Conservation (phyloP, 2,797 vertebrate genomes). For the Oryzias sinensis region DNA sequence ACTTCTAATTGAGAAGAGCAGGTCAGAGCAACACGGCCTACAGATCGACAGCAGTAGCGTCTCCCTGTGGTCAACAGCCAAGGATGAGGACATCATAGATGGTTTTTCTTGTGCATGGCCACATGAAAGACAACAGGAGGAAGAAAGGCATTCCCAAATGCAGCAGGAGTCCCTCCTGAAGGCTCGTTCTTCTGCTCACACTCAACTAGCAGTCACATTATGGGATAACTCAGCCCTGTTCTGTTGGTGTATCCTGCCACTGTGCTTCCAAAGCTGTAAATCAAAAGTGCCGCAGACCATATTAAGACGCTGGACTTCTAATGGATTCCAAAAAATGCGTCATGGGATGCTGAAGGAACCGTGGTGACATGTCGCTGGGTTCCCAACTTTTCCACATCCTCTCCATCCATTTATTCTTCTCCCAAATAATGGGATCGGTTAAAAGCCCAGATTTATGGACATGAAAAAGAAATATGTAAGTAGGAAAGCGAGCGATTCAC, state of each 20-base stretch:
- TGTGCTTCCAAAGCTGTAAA: constrained; percentile 57
- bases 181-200: constrained; percentile 10
- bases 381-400: constrained; percentile 34
- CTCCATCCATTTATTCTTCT: constrained; percentile 5
- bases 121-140: constrained; percentile 56
- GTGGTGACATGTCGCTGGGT: constrained; percentile 17
- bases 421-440: constrained; percentile 43
- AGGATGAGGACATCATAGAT: constrained; percentile 53
- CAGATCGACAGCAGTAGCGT: constrained; percentile 45
- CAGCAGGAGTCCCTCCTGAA: constrained; percentile 49
- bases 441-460: constrained; percentile 57
- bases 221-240: constrained; percentile 31
- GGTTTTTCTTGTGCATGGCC: constrained; percentile 43
- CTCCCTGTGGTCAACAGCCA: constrained; percentile 46
- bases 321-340: constrained; percentile 47
- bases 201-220: constrained; percentile 60
- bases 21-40: constrained; percentile 62
- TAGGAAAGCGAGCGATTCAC: constrained; percentile 33
- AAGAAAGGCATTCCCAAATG: constrained; percentile 33
- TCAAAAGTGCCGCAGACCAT: constrained; percentile 55
- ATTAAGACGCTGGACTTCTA: constrained; percentile 43
- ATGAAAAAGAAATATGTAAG: constrained; percentile 59
- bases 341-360: constrained; percentile 16
- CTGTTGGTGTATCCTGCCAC: constrained; percentile 45
- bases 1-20: constrained; percentile 57